Percentiles rank a stretch among this genome's conserved stretches.
Conservation (phyloP, 2,113 vertebrate genomes). For the Rhegmatorhina hoffmannsi region DNA sequence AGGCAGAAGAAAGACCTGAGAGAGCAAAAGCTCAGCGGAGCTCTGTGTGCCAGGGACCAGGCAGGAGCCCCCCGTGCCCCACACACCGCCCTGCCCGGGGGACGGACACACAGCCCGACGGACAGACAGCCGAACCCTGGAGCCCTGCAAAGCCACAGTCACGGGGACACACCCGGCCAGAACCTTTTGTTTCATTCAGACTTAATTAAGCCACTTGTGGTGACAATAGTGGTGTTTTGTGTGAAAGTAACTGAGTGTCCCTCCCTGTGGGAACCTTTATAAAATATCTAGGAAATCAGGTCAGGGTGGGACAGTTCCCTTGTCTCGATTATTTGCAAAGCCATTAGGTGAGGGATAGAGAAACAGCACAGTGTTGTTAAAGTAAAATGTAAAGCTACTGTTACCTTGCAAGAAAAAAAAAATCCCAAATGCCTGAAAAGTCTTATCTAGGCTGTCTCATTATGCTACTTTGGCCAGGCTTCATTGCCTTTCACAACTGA, state of each 20-base stretch:
- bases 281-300: constrained; percentile 3
- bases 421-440: constrained; percentile 9
- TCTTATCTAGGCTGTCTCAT: constrained; percentile 27
- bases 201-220: not conserved
- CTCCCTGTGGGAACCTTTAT: not conserved
- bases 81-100: not conserved
- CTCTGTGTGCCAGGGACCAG: rapidly evolving
- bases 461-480: not conserved
- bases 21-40: rapidly evolving
- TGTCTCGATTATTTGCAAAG: not conserved
- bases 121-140: not conserved
- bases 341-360: not conserved
- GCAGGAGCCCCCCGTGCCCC: not conserved
- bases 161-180: rapidly evolving
- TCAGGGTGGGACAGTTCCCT: constrained; percentile 52
- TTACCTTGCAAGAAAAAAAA: constrained; percentile 17
- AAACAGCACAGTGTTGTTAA: not conserved
- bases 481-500: constrained; percentile 2
- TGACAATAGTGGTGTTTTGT: not conserved
- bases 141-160: not conserved
- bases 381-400: constrained; percentile 3
- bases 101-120: not conserved
- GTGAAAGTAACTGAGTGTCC: not conserved
- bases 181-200: not conserved
- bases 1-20: not conserved